These are phyloP conservation scores for Suncus etruscus DNA, from an alignment of 2,113 vertebrate species.

Conservation along the genomic window DNA sequence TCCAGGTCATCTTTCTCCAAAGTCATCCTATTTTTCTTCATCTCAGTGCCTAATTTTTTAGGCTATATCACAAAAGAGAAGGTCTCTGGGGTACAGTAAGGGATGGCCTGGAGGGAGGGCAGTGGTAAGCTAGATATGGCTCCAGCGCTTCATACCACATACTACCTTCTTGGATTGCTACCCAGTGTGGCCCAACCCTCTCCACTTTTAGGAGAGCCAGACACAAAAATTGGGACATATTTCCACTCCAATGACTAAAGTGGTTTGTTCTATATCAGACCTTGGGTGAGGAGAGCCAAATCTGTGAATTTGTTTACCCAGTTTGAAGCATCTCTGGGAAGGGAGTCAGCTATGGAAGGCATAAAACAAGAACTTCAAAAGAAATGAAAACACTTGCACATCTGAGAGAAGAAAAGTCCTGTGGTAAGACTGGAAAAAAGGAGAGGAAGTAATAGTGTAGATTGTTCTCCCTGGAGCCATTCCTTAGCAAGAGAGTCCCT, in stretches of 20 bases:
- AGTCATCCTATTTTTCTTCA: background rate
- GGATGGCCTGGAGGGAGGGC: background rate
- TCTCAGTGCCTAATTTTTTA: background rate
- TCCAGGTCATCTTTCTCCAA: no score
- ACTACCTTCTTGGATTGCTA: rapidly evolving
- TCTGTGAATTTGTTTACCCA: no score
- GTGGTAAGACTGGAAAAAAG: background rate
- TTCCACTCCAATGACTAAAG: background rate
- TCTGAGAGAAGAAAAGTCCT: background rate
- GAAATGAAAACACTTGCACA: no score
- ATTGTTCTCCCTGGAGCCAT: no score
- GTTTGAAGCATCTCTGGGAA: background rate
- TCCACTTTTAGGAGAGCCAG: background rate
- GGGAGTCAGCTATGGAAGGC: background rate
- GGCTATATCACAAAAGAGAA: background rate
- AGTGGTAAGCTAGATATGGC: background rate
- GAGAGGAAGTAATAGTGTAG: background rate
- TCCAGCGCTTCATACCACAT: no score
- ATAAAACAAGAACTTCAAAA: rapidly evolving
- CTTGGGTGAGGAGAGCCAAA: background rate
- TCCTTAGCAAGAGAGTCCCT: no score
- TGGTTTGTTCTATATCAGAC: background rate
- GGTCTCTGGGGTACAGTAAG: background rate
- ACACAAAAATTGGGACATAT: background rate
- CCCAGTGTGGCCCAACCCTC: background rate